Base-by-base conservation (phyloP, 1,140 invertebrate genomes). In the Cephus cinctus region DNA sequence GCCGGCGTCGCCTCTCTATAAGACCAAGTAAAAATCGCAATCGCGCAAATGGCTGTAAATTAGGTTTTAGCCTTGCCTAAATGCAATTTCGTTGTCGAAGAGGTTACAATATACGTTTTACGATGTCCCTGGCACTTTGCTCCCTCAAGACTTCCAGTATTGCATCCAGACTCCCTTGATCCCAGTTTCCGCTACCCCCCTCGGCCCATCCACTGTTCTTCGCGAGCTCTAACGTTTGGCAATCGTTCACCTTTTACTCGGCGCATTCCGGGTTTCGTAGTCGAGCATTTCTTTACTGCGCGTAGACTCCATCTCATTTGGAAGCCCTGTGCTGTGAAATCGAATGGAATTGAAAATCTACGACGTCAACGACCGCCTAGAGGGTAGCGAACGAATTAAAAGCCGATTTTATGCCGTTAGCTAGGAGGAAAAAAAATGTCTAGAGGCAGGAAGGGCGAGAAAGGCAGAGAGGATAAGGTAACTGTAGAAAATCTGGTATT, bases 21-120 rank as follows among this genome's bases (percentile, higher is more conserved):
- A n/a, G n/a, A n/a, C n/a, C n/a, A n/a, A n/a, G n/a, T n/a, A 30
- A n/a, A 9, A 30, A 6, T 9, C 34, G 34, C 34, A 36, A 36
- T 36, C 34, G 34, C 14, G 34, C 34, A 36, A 36, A 36, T 36
- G 34, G 34, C 19, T 8, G 34, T 9, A 36, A 36, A 36, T 36
- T 36, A 36, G 34, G 34, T 36, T 36, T 11, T 18, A 14, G 3
- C 34, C 14, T 36, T 18, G 34, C 34, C 34, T 15, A 36, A 36
- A 36, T 36, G 34, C 34, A 36, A 36, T 36, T 36, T 18, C 19
- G 34, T 36, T 11, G 34, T 18, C 19, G 34, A 36, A 36, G 19
- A 36, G 34, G 11, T 11, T 36, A 8, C 9, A 36, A 36, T n/a
- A n/a, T 36, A 11, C 34, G 14, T 36, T 36, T 36, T 36, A 36